phyloP scores from a whole-genome alignment of 2,113 vertebrate species.

The Salvelinus alpinus region DNA sequence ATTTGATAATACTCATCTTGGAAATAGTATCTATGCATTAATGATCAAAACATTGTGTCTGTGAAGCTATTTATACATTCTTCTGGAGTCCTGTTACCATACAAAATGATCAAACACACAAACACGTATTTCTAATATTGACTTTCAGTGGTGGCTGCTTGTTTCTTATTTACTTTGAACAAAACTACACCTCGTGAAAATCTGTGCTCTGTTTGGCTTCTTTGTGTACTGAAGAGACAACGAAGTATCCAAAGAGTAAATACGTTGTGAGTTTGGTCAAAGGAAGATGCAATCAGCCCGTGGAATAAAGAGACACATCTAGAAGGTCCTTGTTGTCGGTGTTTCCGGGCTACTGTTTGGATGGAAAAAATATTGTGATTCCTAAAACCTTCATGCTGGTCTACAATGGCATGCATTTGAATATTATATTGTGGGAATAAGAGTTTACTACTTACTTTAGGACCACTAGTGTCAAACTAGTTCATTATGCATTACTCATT shows the following conservation, averaged over 20 bases:
- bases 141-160: background rate
- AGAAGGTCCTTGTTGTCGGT: background rate
- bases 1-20: too few species aligned
- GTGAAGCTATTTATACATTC: too few species aligned
- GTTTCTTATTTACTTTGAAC: background rate
- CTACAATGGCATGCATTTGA: background rate
- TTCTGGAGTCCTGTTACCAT: background rate
- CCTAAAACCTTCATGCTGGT: background rate
- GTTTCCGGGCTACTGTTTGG: background rate
- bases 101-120: background rate
- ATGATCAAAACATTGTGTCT: too few species aligned
- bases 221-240: background rate
- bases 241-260: background rate
- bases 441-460: background rate
- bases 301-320: background rate
- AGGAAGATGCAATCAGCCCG: background rate
- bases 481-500: background rate
- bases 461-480: background rate
- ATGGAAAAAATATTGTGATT: background rate
- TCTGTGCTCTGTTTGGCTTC: background rate
- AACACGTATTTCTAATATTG: background rate
- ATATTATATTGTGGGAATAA: background rate
- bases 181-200: background rate
- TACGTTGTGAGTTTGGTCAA: background rate
- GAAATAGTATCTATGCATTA: too few species aligned